phyloP scores from a whole-genome alignment of 2,797 vertebrate genomes.

The Sitta carolinensis region DNA sequence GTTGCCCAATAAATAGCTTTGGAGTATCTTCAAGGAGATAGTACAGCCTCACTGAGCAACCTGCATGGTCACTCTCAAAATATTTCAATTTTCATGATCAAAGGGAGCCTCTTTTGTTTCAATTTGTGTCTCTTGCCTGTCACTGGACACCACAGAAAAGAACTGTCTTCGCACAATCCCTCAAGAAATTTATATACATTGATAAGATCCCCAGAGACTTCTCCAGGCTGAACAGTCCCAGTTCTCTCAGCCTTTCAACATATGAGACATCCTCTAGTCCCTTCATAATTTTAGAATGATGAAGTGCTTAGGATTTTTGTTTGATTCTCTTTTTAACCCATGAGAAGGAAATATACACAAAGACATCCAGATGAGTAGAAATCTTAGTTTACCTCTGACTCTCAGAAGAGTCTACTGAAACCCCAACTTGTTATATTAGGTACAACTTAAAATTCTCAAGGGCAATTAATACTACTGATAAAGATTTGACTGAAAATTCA shows the following conservation, averaged over 20 bases:
- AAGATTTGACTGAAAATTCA: neutral
- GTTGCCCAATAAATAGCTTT: neutral
- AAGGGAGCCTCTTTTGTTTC: neutral
- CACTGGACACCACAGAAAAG: neutral
- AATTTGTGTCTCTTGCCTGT: neutral
- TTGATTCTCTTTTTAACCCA: neutral
- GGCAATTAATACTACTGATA: neutral
- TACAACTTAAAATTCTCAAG: neutral
- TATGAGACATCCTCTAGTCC: neutral
- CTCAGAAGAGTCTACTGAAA: neutral
- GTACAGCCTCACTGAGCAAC: neutral
- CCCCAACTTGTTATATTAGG: accelerated
- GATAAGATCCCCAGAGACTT: neutral
- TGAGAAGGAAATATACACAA: neutral
- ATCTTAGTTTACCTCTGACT: neutral
- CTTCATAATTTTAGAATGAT: neutral
- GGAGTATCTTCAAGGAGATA: neutral
- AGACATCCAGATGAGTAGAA: neutral
- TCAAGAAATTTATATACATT: neutral
- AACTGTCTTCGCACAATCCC: neutral
- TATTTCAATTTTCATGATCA: neutral
- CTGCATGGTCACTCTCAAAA: accelerated
- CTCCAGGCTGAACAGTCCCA: neutral
- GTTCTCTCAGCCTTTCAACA: neutral
- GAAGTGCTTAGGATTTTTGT: neutral